phyloP scores from a whole-genome alignment of 2,113 vertebrate genomes.

The Tetrax tetrax region DNA sequence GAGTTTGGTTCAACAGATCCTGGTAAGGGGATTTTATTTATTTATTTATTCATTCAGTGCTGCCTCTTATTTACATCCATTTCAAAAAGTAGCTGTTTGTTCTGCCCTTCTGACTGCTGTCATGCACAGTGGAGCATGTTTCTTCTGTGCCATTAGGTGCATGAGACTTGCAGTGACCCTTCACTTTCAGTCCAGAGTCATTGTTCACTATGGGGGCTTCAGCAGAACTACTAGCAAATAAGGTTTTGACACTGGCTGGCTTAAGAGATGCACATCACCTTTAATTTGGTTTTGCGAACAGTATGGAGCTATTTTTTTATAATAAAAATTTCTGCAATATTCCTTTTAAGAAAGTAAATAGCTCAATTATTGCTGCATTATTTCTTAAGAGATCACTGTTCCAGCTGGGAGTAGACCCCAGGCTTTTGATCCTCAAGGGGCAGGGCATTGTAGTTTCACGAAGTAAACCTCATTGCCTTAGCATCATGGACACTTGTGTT shows the following conservation, averaged over 20 bases:
- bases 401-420: background rate
- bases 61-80: background rate
- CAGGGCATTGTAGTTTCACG: background rate
- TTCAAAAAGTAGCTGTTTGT: background rate
- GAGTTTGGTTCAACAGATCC: slow-evolving; percentile 88
- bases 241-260: background rate
- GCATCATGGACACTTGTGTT: background rate
- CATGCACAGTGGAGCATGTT: background rate
- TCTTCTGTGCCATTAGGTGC: background rate
- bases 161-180: background rate
- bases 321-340: background rate
- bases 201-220: background rate
- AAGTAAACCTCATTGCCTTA: background rate
- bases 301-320: background rate
- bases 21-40: slow-evolving; percentile 76
- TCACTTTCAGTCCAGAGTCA: background rate
- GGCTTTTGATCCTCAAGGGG: background rate
- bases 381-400: background rate
- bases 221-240: background rate
- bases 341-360: background rate
- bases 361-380: background rate
- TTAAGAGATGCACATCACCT: background rate
- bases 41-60: background rate
- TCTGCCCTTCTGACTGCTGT: background rate
- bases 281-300: background rate